A percentile compares a stretch with the other conserved stretches of the same genome.
These are phyloP conservation scores for Oreortyx pictus DNA, from an alignment of 2,797 vertebrate genomes.

Conservation along the genomic window DNA sequence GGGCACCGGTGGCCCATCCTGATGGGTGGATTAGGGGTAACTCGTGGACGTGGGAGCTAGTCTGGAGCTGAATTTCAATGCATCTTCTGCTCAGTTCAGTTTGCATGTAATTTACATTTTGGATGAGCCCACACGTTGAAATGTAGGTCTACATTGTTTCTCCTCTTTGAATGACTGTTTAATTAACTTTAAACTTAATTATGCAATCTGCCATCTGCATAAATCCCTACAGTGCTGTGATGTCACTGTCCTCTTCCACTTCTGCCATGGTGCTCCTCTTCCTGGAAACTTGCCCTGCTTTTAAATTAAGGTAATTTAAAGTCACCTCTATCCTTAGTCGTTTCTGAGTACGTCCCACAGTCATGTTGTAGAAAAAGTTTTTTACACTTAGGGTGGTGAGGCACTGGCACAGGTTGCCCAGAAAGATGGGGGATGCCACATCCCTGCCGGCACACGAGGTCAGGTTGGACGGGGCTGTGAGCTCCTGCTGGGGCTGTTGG, in stretches of 20 bases:
- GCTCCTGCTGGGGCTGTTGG: too few species aligned
- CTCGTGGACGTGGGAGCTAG: not conserved
- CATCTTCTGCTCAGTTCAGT: conserved; percentile 9
- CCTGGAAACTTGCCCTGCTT: not conserved
- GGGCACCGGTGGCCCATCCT: not conserved
- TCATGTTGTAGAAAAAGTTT: fast-evolving
- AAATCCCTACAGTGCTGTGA: conserved; percentile 25
- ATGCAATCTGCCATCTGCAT: conserved; percentile 48
- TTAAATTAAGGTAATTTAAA: not conserved
- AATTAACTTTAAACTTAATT: conserved; percentile 69
- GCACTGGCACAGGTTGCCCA: too few species aligned
- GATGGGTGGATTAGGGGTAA: conserved; percentile 2
- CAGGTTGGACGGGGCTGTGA: too few species aligned
- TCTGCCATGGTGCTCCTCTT: not conserved
- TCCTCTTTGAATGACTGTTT: conserved; percentile 56
- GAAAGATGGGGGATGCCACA: too few species aligned
- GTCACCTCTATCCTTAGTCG: not conserved
- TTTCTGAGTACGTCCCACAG: not conserved
- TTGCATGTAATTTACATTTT: conserved; percentile 51
- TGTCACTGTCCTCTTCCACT: not conserved
- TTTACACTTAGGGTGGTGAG: too few species aligned
- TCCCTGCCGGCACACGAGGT: too few species aligned
- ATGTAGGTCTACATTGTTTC: conserved; percentile 48
- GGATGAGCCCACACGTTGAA: not conserved
- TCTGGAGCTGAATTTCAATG: conserved; percentile 33